phyloP scores from a whole-genome alignment of 2,888 invertebrate genomes.

The Orchesellides sinensis region DNA sequence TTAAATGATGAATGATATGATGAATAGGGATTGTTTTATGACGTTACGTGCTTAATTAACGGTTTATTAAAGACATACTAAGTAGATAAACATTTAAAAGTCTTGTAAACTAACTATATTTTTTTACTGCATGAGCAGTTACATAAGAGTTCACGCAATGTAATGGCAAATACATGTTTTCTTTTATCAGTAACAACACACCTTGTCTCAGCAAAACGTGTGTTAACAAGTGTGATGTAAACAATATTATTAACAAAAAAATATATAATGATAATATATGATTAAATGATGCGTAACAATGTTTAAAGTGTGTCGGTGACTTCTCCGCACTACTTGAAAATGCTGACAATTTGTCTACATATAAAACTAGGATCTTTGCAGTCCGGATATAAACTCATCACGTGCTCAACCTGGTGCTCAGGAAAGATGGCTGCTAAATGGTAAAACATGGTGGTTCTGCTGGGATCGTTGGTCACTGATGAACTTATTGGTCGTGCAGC shows the following conservation, averaged over 20 bases:
- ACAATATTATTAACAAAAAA: neutral
- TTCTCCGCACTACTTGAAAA: conserved; percentile 79
- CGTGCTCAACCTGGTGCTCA: conserved; percentile 91
- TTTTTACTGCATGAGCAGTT: conserved; percentile 72
- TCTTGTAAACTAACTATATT: conserved; percentile 4
- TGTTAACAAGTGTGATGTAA: conserved; percentile 22
- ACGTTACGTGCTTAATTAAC: too few relatives aligned
- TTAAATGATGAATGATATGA: too few relatives aligned
- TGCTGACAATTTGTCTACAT: conserved; percentile 89
- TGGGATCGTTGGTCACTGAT: conserved; percentile 78
- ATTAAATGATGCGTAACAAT: too few relatives aligned
- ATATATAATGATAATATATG: too few relatives aligned
- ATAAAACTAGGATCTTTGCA: conserved; percentile 93
- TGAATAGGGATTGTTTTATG: too few relatives aligned
- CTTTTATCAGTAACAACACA: conserved; percentile 42
- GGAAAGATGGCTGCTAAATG: conserved; percentile 95
- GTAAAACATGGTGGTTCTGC: conserved; percentile 87
- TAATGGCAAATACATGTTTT: conserved; percentile 64
- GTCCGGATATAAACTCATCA: conserved; percentile 91
- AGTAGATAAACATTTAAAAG: conserved; percentile 3
- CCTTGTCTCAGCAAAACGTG: conserved; percentile 54
- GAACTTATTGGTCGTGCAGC: conserved; percentile 18
- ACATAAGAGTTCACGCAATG: conserved; percentile 66
- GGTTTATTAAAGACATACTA: too few relatives aligned
- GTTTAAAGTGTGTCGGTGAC: too few relatives aligned